A percentile compares a stretch with the other conserved stretches of the same genome.
phyloP scores from a whole-genome alignment of 2,888 invertebrate species.

The Machimus rusticus region DNA sequence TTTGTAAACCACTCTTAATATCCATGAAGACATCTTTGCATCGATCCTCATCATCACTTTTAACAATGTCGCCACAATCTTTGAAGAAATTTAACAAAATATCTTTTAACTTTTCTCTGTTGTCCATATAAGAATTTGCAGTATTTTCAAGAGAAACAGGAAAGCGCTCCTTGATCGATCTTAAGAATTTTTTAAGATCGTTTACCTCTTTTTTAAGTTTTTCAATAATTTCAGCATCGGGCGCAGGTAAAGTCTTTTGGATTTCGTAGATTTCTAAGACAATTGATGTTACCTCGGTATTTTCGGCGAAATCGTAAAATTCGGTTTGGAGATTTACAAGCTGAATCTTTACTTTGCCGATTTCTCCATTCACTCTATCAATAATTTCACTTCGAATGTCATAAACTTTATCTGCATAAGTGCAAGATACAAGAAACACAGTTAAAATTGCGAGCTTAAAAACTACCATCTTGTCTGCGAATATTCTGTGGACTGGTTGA shows the following conservation, averaged over 20 bases:
- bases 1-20: background rate
- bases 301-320: background rate
- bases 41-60: background rate
- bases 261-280: background rate
- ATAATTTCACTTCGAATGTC: background rate
- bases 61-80: background rate
- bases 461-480: background rate
- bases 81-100: background rate
- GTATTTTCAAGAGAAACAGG: background rate
- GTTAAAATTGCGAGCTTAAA: background rate
- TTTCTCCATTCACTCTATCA: background rate
- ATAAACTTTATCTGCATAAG: background rate
- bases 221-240: background rate
- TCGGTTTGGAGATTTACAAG: too few species aligned
- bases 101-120: background rate
- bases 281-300: background rate
- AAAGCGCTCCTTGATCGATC: background rate
- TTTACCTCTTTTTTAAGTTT: background rate
- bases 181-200: background rate
- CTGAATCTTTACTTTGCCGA: rapidly evolving
- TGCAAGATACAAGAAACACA: background rate
- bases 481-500: background rate
- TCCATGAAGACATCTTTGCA: background rate
- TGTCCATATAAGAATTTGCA: background rate
- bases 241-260: background rate